These are phyloP conservation scores for Lithosia quadra DNA, from an alignment of 2,888 invertebrate species.

Conservation along the genomic window DNA sequence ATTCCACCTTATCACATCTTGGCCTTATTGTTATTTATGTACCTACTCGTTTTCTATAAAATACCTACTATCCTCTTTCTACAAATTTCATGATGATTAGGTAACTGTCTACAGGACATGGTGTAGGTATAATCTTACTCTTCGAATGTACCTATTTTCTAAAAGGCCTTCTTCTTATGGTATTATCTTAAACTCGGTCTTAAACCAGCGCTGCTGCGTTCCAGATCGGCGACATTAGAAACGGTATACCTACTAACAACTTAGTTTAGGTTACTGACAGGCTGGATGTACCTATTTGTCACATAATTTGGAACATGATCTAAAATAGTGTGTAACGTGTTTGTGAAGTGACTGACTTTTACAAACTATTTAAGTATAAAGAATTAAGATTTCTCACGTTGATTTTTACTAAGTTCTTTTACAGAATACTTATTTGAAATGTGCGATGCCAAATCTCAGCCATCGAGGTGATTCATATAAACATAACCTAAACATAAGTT, in stretches of 20 bases:
- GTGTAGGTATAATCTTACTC: not conserved
- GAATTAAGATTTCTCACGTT: too few species aligned
- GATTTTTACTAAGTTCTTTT: not conserved
- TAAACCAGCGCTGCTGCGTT: constrained; percentile 56
- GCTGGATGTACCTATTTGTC: not conserved
- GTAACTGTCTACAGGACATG: constrained; percentile 18
- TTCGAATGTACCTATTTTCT: constrained; percentile 4
- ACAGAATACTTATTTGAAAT: not conserved
- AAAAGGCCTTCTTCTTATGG: not conserved
- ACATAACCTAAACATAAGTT: not conserved
- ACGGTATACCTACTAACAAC: constrained; percentile 33
- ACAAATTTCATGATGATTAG: constrained; percentile 13
- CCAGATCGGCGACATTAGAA: constrained; percentile 61
- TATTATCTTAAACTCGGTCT: constrained; percentile 3
- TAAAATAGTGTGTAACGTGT: too few species aligned
- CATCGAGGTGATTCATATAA: not conserved
- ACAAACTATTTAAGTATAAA: too few species aligned
- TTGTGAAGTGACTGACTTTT: too few species aligned
- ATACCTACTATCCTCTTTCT: constrained; percentile 1
- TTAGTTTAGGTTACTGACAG: constrained; percentile 30
- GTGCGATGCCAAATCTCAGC: not conserved
- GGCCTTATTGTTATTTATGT: not conserved
- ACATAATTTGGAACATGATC: not conserved
- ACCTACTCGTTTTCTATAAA: not conserved
- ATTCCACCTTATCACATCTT: not conserved